phyloP scores from a whole-genome alignment of 2,113 vertebrate genomes.

The Microcebus ravelobensis region DNA sequence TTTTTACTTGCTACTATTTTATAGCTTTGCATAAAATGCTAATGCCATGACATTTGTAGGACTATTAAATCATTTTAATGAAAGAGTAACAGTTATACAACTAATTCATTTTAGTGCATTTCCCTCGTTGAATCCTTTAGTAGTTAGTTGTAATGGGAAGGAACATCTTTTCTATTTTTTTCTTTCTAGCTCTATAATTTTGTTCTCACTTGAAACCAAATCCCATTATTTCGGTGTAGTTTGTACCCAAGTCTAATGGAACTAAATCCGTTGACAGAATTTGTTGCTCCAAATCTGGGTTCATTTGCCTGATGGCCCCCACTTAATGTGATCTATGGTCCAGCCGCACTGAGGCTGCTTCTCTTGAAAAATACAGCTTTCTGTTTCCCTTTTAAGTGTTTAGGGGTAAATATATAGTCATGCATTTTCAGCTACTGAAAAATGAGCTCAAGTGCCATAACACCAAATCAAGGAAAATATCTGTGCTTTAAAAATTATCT shows the following conservation, averaged over 20 bases:
- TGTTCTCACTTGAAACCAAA: constrained; percentile 10
- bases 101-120: constrained; percentile 68
- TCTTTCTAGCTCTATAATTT: constrained; percentile 29
- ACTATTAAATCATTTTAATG: constrained; percentile 81
- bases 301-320: constrained; percentile 51
- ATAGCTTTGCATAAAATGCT: constrained; percentile 75
- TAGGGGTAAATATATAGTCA: constrained; percentile 48
- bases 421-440: constrained; percentile 57
- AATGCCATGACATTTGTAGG: constrained; percentile 79
- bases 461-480: constrained; percentile 44
- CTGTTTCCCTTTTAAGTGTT: constrained; percentile 54
- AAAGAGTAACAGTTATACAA: constrained; percentile 66
- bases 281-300: constrained; percentile 41
- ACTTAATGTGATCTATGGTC: constrained; percentile 58
- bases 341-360: constrained; percentile 6
- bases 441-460: constrained; percentile 42
- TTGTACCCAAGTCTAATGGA: constrained; percentile 36
- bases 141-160: constrained; percentile 70
- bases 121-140: constrained; percentile 60
- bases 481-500: constrained; percentile 50
- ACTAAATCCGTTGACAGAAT: constrained; percentile 51
- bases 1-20: constrained; percentile 72
- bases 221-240: constrained; percentile 26
- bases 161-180: neutral
- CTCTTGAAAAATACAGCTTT: constrained; percentile 55